phyloP scores from a whole-genome alignment of 2,888 invertebrate genomes.

The Cordilura impudica region DNA sequence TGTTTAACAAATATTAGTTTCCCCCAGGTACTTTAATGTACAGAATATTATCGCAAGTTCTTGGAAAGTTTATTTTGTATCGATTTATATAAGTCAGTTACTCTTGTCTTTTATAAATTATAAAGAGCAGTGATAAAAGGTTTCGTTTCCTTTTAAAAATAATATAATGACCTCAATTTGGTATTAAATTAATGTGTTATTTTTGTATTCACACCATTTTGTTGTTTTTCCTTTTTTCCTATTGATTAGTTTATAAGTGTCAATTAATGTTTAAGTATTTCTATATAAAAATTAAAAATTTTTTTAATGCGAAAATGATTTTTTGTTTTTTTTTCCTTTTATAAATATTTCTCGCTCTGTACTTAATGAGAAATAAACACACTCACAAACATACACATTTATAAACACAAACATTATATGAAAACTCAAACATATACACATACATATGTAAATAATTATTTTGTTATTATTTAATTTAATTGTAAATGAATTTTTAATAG shows the following conservation, averaged over 20 bases:
- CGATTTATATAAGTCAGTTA: no score
- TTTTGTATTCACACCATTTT: neutral
- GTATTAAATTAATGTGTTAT: neutral
- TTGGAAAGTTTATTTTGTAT: no score
- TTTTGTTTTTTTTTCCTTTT: neutral
- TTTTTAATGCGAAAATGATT: neutral
- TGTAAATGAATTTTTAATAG: conserved; percentile 36
- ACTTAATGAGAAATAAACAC: conserved; percentile 23
- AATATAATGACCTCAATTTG: no score
- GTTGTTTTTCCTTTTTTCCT: neutral
- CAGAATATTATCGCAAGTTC: no score
- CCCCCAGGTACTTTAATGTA: no score
- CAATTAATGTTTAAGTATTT: conserved; percentile 55
- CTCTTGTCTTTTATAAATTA: no score
- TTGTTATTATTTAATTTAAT: conserved; percentile 32
- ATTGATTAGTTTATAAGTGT: conserved; percentile 53
- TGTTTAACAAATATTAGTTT: no score
- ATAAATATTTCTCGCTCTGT: conserved; percentile 10
- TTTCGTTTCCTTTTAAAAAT: no score
- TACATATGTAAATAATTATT: conserved; percentile 42
- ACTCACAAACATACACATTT: conserved; percentile 17
- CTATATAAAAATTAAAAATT: conserved; percentile 7
- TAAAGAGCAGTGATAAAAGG: no score
- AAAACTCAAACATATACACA: conserved; percentile 1
- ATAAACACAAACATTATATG: neutral